Evolutionary conservation across 2,888 invertebrate genomes (phyloP), one percentile per base, ranked within the genome.

Genomic region (Dermolepida albohirtum): DNA sequence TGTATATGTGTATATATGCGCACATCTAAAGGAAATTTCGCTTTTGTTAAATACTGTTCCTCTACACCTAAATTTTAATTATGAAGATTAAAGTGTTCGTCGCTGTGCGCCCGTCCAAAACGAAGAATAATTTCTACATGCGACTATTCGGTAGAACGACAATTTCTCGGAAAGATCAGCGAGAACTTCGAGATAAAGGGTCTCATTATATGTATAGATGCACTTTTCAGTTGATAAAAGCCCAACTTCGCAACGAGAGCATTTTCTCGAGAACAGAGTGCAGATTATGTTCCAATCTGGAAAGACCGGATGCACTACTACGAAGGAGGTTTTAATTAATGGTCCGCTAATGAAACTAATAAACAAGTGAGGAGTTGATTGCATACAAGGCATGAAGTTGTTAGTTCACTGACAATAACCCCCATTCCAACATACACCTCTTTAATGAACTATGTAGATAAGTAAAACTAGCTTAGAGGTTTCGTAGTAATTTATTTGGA

Each of bases 281-380:
- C 34, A 47, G 47, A 47, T 10, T 14, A 14, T 47, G 17, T 47
- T 47, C 17, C 14, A 47, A 47, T 47, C 14, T 47, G 14, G 47
- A 47, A 8, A 17, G 17, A 47, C 47, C 47, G 47, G 47, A n/a
- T 47, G 47, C 47, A 16, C 47, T 16, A 8, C 47, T 16, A 8
- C 47, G 47, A 5, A 17, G 47, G 4, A 47, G 17, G 47, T 47
- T 47, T 47, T 47, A 47, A 47, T 47, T 47, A 47, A 47, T 17
- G 17, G 47, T 47, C 17, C 14, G 47, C 47, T 47, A 16, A 17
- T 16, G 47, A 47, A 47, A 47, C 17, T 17, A 47, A 47, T 47
- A 47, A 47, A 17, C 47, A 47, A 47, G 17, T 17, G 10, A 47
- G 14, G 17, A 14, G 14, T 47, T 17, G 47, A 47, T 47, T 47